Conservation (phyloP, 2,888 invertebrate genomes). For the Laspeyria flexula region DNA sequence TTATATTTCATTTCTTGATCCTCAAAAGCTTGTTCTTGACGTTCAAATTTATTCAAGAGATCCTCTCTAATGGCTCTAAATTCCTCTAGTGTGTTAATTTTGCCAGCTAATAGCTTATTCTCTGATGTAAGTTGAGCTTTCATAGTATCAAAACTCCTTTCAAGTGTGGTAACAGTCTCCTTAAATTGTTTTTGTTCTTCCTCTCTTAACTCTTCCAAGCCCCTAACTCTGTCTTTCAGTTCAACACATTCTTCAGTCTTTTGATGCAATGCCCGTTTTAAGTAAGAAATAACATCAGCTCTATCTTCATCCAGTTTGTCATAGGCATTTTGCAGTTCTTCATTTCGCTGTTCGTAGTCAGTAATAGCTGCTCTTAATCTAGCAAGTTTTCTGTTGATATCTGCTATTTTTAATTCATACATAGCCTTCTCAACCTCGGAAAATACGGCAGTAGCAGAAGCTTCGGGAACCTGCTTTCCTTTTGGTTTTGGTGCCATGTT, state of each 20-base stretch:
- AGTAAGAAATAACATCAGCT: constrained; percentile 92
- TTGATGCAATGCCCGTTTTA: constrained; percentile 90
- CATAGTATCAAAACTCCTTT: constrained; percentile 91
- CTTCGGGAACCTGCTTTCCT: neutral
- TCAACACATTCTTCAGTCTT: constrained; percentile 89
- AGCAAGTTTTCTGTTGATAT: constrained; percentile 92
- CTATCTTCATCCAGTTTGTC: constrained; percentile 92
- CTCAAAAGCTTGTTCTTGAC: constrained; percentile 90
- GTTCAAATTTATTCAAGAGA: constrained; percentile 92
- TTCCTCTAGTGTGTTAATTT: constrained; percentile 95
- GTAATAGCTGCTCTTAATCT: constrained; percentile 87
- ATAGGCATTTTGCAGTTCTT: constrained; percentile 87
- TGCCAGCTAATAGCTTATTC: constrained; percentile 94
- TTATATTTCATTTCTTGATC: constrained; percentile 92
- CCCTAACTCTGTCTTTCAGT: constrained; percentile 89
- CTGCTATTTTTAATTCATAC: constrained; percentile 92
- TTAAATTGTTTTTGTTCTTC: constrained; percentile 88
- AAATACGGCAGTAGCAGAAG: constrained; percentile 45
- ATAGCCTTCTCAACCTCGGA: constrained; percentile 92
- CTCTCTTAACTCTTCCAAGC: constrained; percentile 89
- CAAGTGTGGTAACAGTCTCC: constrained; percentile 88
- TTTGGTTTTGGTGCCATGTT: constrained; percentile 9
- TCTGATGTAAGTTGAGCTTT: constrained; percentile 95
- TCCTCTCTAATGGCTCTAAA: constrained; percentile 95
- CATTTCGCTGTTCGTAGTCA: constrained; percentile 90